phyloP scores from a whole-genome alignment of 2,113 vertebrate genomes.

The Procavia capensis region DNA sequence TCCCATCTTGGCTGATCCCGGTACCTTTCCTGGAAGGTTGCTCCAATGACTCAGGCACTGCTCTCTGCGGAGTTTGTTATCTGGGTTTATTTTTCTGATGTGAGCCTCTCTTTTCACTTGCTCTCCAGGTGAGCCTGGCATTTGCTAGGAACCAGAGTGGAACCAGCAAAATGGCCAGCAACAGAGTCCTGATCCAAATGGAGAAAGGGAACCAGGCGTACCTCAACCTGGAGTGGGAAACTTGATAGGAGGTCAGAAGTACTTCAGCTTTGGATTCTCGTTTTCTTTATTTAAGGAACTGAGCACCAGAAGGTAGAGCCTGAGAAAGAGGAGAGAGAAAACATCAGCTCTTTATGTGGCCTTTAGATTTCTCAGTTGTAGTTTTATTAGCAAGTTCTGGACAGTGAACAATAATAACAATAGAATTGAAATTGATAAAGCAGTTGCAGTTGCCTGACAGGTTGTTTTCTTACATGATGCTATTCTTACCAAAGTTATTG shows the following conservation, averaged over 20 bases:
- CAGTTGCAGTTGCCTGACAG: background rate
- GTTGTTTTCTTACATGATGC: conserved; percentile 39
- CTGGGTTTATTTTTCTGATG: conserved; percentile 84
- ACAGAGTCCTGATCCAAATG: conserved; percentile 98
- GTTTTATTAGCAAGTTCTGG: conserved; percentile 89
- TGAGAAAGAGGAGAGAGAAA: conserved; percentile 79
- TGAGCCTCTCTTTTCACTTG: conserved; percentile 88
- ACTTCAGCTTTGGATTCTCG: conserved; percentile 98
- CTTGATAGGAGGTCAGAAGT: conserved; percentile 99
- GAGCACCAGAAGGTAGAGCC: conserved; percentile 77
- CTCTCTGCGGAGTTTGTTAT: conserved; percentile 81
- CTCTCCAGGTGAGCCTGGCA: conserved; percentile 97
- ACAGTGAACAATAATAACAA: conserved; percentile 82
- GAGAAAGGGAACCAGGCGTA: conserved; percentile 99
- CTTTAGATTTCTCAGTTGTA: conserved; percentile 84
- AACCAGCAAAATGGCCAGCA: conserved; percentile 99
- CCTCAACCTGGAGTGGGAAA: conserved; percentile 99
- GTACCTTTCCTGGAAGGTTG: conserved; percentile 66
- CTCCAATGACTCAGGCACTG: conserved; percentile 77
- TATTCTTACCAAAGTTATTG: conserved; percentile 33
- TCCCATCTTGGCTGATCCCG: conserved; percentile 58
- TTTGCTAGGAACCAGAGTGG: conserved; percentile 99
- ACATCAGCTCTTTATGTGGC: conserved; percentile 75
- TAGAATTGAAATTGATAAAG: conserved; percentile 70
- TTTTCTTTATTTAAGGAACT: conserved; percentile 96